These are phyloP conservation scores for Machaerirhynchus nigripectus DNA, from an alignment of 2,113 vertebrate species.

Conservation along the genomic window DNA sequence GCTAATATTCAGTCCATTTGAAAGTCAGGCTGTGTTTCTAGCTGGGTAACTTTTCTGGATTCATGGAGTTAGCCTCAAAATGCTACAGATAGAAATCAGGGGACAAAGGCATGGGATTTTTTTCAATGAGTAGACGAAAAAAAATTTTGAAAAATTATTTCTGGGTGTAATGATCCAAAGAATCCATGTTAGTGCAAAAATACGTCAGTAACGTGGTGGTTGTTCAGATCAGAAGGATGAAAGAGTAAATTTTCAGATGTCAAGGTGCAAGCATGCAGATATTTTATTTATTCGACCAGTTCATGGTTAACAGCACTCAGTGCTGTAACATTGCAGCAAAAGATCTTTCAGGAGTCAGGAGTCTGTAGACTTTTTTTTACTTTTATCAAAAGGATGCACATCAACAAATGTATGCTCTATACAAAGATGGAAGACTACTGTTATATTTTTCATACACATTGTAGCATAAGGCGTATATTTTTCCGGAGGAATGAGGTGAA, in stretches of 20 bases:
- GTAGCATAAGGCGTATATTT: neutral
- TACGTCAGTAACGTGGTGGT: neutral
- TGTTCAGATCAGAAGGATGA: neutral
- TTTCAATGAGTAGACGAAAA: neutral
- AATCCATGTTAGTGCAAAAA: neutral
- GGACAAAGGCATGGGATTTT: neutral
- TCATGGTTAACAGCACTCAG: neutral
- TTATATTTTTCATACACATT: neutral
- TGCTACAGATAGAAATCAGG: neutral
- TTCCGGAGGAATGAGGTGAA: neutral
- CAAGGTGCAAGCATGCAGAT: neutral
- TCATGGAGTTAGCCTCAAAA: neutral
- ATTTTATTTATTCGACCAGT: neutral
- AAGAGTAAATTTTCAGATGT: neutral
- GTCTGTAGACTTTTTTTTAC: neutral
- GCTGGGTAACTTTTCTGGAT: neutral
- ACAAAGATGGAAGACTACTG: neutral
- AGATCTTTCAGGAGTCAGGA: neutral
- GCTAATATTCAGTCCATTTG: neutral
- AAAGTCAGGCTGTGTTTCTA: neutral
- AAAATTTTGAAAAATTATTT: neutral
- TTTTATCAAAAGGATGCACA: neutral
- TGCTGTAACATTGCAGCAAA: neutral
- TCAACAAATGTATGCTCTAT: neutral
- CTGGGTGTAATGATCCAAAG: neutral